Evolutionary conservation across 2,888 invertebrate genomes (phyloP).

Genomic region (Loripinus fragilis): DNA sequence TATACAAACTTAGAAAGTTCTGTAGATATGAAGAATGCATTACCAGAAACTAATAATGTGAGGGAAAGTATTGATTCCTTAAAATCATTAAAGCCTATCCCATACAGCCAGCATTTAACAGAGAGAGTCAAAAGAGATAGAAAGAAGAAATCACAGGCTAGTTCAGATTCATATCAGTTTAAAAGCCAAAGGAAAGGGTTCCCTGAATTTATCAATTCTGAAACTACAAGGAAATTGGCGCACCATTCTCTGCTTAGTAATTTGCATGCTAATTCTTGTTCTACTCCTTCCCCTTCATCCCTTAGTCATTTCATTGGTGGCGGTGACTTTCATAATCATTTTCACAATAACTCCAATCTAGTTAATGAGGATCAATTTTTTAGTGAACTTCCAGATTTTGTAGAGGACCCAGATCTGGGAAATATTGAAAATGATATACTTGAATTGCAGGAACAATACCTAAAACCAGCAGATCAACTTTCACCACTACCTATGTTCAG

Average conservation of each 20-base stretch:
- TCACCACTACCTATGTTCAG: not conserved
- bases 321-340: not conserved
- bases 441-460: constrained; percentile 54
- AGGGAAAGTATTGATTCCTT: no score
- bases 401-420: constrained; percentile 31
- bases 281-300: not conserved
- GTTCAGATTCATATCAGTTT: not conserved
- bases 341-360: not conserved
- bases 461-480: not conserved
- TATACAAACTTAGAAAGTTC: not conserved
- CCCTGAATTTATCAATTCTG: not conserved
- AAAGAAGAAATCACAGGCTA: not conserved
- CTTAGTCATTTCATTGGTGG: not conserved
- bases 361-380: not conserved
- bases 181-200: not conserved
- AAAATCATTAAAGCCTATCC: not conserved
- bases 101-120: not conserved
- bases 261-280: not conserved
- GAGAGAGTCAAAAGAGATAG: not conserved
- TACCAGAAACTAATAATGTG: no score
- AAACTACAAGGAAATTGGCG: not conserved
- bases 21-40: not conserved
- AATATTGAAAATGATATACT: constrained; percentile 56
- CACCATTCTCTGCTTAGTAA: not conserved
- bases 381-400: constrained; percentile 4